Evolutionary conservation across 2,888 invertebrate genomes (phyloP).

Genomic region (Stratiomys singularior): DNA sequence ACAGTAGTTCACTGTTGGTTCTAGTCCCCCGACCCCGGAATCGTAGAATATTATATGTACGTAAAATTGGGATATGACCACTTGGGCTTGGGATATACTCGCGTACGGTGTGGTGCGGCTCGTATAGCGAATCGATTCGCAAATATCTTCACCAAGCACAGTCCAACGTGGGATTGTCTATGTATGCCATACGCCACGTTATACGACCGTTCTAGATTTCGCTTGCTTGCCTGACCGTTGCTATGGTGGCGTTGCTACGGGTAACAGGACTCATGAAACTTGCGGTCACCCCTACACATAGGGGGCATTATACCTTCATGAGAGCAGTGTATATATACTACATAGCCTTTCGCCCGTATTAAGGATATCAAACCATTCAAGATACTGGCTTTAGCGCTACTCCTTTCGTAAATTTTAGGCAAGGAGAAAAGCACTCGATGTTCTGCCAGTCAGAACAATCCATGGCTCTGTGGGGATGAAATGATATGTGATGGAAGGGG

Average conservation of each 20-base stretch:
- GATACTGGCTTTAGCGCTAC: slow-evolving; percentile 25
- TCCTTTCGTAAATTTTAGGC: slow-evolving; percentile 31
- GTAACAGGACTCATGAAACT: slow-evolving; percentile 49
- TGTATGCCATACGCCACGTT: slow-evolving; percentile 13
- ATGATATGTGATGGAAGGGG: background rate
- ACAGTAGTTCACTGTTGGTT: slow-evolving; percentile 23
- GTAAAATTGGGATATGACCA: slow-evolving; percentile 44
- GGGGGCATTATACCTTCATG: slow-evolving; percentile 34
- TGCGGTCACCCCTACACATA: slow-evolving; percentile 52
- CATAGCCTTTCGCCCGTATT: slow-evolving; percentile 37
- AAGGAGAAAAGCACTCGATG: background rate
- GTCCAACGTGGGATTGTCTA: slow-evolving; percentile 26
- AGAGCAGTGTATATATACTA: slow-evolving; percentile 29
- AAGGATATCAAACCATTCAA: slow-evolving; percentile 37
- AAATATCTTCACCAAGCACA: slow-evolving; percentile 37
- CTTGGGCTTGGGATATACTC: slow-evolving; percentile 37
- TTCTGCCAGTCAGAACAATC: background rate
- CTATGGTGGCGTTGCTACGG: slow-evolving; percentile 53
- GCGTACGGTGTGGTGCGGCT: background rate
- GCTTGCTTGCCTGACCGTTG: slow-evolving; percentile 54
- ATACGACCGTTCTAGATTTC: slow-evolving; percentile 35
- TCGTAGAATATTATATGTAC: slow-evolving; percentile 42
- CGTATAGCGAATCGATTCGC: slow-evolving; percentile 29
- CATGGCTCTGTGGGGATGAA: background rate
- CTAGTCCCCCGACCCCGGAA: slow-evolving; percentile 28